phyloP scores from a whole-genome alignment of 2,797 vertebrate genomes.

The Artibeus lituratus region DNA sequence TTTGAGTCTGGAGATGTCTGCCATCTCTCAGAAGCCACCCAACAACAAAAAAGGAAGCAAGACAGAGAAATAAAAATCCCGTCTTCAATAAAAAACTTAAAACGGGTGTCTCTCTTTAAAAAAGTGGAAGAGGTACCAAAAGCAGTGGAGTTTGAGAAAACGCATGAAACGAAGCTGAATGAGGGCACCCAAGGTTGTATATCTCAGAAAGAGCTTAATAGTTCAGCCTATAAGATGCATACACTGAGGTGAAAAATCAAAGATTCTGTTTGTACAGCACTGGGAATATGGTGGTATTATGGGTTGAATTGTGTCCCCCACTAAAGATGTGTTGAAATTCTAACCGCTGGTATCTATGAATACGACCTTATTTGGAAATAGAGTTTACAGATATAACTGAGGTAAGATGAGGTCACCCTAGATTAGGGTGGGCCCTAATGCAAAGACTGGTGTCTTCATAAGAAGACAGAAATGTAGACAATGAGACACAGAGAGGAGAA shows the following conservation, averaged over 20 bases:
- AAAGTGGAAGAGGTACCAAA: neutral
- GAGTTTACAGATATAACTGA: neutral
- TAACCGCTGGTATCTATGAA: neutral
- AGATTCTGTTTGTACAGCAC: neutral
- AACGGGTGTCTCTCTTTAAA: neutral
- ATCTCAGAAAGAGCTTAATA: neutral
- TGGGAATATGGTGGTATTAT: neutral
- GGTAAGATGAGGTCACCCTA: neutral
- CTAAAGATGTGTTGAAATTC: neutral
- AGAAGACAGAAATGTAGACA: neutral
- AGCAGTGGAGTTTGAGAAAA: neutral
- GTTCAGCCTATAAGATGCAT: neutral
- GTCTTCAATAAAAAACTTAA: neutral
- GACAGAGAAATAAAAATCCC: neutral
- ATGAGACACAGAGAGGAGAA: neutral
- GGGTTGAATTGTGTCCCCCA: neutral
- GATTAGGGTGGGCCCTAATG: neutral
- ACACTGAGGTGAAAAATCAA: neutral
- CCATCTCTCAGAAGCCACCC: neutral
- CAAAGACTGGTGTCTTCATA: neutral
- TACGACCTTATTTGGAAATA: neutral
- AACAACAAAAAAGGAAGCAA: neutral
- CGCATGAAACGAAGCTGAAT: neutral
- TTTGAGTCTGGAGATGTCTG: neutral
- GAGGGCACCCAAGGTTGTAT: neutral